phyloP scores from a whole-genome alignment of 2,797 vertebrate genomes.

The Spinus pinus region DNA sequence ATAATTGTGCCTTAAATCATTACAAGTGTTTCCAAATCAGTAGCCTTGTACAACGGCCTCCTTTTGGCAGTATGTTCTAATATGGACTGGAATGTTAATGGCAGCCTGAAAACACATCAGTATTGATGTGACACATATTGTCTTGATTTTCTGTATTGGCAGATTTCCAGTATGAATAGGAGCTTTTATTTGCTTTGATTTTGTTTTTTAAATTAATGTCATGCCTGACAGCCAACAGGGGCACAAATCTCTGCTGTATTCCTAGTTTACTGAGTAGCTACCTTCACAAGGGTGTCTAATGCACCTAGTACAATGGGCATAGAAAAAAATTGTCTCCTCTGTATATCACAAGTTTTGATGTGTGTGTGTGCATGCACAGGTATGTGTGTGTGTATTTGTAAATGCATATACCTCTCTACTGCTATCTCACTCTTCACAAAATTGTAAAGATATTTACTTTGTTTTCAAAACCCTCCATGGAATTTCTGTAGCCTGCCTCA shows the following conservation, averaged over 20 bases:
- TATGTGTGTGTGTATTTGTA: not conserved
- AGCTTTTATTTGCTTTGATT: not conserved
- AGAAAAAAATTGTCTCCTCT: not conserved
- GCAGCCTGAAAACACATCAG: conserved; percentile 2
- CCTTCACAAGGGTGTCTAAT: not conserved
- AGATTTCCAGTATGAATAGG: not conserved
- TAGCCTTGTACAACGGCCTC: conserved; percentile 1
- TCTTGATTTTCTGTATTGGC: conserved; percentile 15
- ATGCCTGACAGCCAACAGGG: not conserved
- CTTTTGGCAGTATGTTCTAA: conserved; percentile 8
- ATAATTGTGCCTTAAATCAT: conserved; percentile 35
- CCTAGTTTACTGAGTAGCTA: not conserved
- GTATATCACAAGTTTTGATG: not conserved
- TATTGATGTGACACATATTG: conserved; percentile 32
- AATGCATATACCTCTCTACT: not conserved
- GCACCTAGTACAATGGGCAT: not conserved
- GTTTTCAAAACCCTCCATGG: not conserved
- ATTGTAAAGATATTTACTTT: not conserved
- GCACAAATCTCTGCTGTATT: not conserved
- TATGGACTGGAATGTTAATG: conserved; percentile 52
- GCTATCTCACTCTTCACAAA: not conserved
- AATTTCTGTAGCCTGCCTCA: not conserved
- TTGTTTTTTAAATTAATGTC: conserved; percentile 2
- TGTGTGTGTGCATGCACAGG: not conserved
- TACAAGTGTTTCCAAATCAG: conserved; percentile 30